These are phyloP conservation scores for Erebia aethiops DNA, from an alignment of 2,888 invertebrate species.

Conservation along the genomic window DNA sequence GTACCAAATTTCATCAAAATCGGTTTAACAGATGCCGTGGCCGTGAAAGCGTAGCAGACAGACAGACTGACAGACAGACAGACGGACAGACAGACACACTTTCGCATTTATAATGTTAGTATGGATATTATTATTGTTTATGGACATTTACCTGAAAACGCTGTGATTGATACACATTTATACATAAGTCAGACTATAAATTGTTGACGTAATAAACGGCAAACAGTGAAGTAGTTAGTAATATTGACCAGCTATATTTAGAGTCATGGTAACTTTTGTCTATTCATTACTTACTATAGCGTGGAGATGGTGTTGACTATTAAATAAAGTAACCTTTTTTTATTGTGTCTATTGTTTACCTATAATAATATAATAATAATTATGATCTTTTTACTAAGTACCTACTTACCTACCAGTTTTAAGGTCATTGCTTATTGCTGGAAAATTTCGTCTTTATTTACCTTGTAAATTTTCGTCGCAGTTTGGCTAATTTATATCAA, in stretches of 20 bases:
- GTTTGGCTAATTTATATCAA: neutral
- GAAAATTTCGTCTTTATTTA: neutral
- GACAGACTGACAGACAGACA: no score
- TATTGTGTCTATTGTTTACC: neutral
- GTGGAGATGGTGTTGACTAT: neutral
- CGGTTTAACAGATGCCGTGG: no score
- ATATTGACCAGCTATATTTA: neutral
- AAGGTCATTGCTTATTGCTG: neutral
- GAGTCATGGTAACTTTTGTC: neutral
- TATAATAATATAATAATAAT: neutral
- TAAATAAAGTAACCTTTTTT: neutral
- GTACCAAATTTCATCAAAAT: no score
- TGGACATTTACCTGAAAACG: no score
- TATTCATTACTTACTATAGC: neutral
- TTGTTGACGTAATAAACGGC: conserved; percentile 6
- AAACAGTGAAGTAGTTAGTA: neutral
- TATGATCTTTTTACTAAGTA: neutral
- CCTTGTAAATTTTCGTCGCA: neutral
- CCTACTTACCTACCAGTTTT: no score
- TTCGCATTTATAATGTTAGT: no score
- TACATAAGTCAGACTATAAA: neutral
- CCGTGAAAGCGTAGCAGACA: no score
- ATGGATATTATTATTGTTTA: no score
- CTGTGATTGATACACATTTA: neutral
- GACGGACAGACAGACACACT: no score